These are phyloP conservation scores for Drosophila sproati DNA, from an alignment of 1,140 invertebrate genomes.

Conservation along the genomic window DNA sequence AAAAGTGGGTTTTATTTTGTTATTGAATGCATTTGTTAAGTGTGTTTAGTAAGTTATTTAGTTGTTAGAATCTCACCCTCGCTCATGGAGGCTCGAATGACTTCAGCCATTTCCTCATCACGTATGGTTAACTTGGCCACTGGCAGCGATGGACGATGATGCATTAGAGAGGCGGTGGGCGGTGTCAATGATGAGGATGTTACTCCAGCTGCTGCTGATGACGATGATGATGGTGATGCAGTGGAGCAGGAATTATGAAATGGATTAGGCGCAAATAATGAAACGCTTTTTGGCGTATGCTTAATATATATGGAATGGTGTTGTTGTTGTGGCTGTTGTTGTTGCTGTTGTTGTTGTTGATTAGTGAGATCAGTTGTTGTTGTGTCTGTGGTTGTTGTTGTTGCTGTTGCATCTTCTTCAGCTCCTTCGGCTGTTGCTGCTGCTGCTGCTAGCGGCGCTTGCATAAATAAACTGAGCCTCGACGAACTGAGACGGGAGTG, in stretches of 20 bases:
- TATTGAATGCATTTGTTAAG: background rate
- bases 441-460: slow-evolving; percentile 50
- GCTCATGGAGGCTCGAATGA: slow-evolving; percentile 80
- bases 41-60: background rate
- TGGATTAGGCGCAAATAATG: slow-evolving; percentile 73
- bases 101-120: slow-evolving; percentile 82
- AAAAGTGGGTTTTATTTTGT: background rate
- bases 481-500: slow-evolving; percentile 80
- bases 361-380: slow-evolving; percentile 75
- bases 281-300: slow-evolving; percentile 73
- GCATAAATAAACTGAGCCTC: slow-evolving; percentile 77
- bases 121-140: slow-evolving; percentile 79
- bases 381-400: slow-evolving; percentile 20
- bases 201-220: slow-evolving; percentile 29
- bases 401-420: slow-evolving; percentile 11
- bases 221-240: slow-evolving; percentile 56
- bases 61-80: slow-evolving; percentile 67
- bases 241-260: slow-evolving; percentile 52
- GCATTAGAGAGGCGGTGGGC: slow-evolving; percentile 62
- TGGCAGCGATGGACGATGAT: slow-evolving; percentile 80
- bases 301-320: slow-evolving; percentile 73
- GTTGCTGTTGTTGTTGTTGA: slow-evolving; percentile 38
- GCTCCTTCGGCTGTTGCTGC: slow-evolving; percentile 14
- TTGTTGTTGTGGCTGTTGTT: slow-evolving; percentile 57
- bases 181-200: slow-evolving; percentile 45